A percentile compares a stretch with the other conserved stretches of the same genome.
Conservation (phyloP, 1,140 invertebrate species). For the Ceratoteleas bidentatus region DNA sequence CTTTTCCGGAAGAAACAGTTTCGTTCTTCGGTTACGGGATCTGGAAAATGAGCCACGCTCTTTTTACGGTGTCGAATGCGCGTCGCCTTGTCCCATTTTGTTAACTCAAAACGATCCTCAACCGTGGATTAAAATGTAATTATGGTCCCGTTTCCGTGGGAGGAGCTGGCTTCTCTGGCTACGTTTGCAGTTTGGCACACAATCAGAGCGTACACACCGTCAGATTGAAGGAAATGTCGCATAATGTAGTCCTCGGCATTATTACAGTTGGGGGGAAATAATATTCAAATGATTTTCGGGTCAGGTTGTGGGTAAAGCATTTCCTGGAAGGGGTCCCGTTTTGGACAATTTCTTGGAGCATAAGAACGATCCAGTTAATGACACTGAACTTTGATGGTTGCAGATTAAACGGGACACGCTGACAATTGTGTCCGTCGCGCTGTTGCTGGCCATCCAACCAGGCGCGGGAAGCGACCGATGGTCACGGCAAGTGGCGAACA, state of each 20-base stretch:
- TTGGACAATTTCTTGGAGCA: neutral
- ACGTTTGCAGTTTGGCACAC: conserved; percentile 10
- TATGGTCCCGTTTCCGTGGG: neutral
- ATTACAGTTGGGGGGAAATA: conserved; percentile 10
- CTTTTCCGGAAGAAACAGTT: too few relatives aligned
- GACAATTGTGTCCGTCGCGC: conserved; percentile 50
- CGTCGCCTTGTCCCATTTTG: too few relatives aligned
- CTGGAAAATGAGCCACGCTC: too few relatives aligned
- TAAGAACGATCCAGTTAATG: neutral
- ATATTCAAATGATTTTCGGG: too few relatives aligned
- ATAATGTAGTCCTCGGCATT: neutral
- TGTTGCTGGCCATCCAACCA: conserved; percentile 27
- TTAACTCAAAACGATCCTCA: neutral
- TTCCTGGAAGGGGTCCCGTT: conserved; percentile 1
- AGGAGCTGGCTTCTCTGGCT: neutral
- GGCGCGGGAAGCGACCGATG: conserved; percentile 70
- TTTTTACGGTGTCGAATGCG: too few relatives aligned
- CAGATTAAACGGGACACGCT: conserved; percentile 71
- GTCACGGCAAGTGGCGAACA: conserved; percentile 78
- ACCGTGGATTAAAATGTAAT: neutral
- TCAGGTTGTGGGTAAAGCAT: too few relatives aligned
- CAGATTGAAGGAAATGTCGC: conserved; percentile 5
- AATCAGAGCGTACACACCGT: conserved; percentile 50
- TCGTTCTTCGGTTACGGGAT: too few relatives aligned
- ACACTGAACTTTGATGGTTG: conserved; percentile 2